Evolutionary conservation across 2,888 invertebrate genomes (phyloP).

Genomic region (Ochlodes sylvanus): DNA sequence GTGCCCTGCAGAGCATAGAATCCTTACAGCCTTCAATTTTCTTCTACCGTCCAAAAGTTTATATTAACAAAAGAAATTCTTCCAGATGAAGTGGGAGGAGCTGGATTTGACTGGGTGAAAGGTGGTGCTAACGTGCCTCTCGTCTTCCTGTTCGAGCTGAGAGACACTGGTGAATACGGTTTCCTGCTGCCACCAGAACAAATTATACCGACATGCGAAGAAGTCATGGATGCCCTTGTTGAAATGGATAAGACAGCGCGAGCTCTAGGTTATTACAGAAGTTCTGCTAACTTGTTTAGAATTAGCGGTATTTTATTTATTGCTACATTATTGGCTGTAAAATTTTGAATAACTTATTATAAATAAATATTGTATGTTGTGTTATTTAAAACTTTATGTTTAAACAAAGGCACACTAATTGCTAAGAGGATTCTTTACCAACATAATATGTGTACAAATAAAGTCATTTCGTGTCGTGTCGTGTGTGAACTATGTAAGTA

Average conservation of each 20-base stretch:
- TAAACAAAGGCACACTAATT: too few species aligned
- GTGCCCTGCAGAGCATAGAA: too few species aligned
- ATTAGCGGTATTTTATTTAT: conserved; percentile 36
- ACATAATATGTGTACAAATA: too few species aligned
- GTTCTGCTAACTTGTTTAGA: conserved; percentile 31
- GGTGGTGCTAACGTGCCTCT: conserved; percentile 74
- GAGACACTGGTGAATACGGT: conserved; percentile 78
- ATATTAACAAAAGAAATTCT: conserved; percentile 8
- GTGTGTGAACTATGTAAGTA: too few species aligned
- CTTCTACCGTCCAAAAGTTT: too few species aligned
- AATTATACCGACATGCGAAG: conserved; percentile 67
- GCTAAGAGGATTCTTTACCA: too few species aligned
- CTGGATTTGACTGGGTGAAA: conserved; percentile 81
- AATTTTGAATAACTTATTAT: not conserved
- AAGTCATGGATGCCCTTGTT: conserved; percentile 59
- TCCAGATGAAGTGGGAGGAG: conserved; percentile 69
- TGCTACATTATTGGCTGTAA: conserved; percentile 14
- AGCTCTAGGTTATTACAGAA: conserved; percentile 44
- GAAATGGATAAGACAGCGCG: conserved; percentile 51
- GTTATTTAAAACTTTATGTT: too few species aligned
- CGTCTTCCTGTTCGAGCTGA: conserved; percentile 79
- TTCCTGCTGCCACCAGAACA: conserved; percentile 76
- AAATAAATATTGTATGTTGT: not conserved
- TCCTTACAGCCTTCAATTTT: too few species aligned
- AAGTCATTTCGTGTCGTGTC: too few species aligned